A percentile compares a stretch with the other conserved stretches of the same genome.
Evolutionary conservation across 2,113 vertebrate genomes (phyloP).

Genomic region (Oncorhynchus nerka): DNA sequence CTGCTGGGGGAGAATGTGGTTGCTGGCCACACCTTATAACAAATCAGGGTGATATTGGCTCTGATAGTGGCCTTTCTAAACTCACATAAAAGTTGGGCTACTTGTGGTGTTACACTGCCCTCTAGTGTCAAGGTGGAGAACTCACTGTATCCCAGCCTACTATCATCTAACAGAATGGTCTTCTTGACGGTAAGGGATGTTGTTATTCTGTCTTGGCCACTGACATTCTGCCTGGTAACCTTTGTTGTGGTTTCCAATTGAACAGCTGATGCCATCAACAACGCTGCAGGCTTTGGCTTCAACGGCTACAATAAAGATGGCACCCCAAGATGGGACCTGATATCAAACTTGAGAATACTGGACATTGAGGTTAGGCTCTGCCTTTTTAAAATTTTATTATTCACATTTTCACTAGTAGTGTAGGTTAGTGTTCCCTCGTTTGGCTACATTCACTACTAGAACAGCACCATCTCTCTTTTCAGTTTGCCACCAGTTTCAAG

Average conservation of each 20-base stretch:
- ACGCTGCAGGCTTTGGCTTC: slow-evolving; percentile 96
- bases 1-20: background rate
- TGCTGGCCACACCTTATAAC: background rate
- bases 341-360: slow-evolving; percentile 93
- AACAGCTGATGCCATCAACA: slow-evolving; percentile 96
- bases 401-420: background rate
- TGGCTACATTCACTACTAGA: background rate
- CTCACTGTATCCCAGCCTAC: slow-evolving; percentile 28
- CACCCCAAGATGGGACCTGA: slow-evolving; percentile 85
- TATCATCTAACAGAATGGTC: background rate
- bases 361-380: slow-evolving; percentile 86
- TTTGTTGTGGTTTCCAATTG: slow-evolving; percentile 18
- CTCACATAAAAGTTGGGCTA: too few relatives aligned
- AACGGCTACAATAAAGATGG: slow-evolving; percentile 92
- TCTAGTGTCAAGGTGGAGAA: slow-evolving; percentile 53
- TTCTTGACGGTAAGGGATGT: background rate
- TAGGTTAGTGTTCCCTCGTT: background rate
- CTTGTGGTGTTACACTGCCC: slow-evolving; percentile 48
- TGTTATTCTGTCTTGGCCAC: background rate
- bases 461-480: slow-evolving; percentile 34
- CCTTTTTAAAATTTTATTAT: background rate
- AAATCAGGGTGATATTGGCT: background rate
- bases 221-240: background rate
- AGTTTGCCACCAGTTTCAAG: slow-evolving; percentile 98
- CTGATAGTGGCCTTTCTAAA: background rate